Evolutionary conservation across 2,888 invertebrate genomes (phyloP).

Genomic region (Cryptocheilus praepositus): DNA sequence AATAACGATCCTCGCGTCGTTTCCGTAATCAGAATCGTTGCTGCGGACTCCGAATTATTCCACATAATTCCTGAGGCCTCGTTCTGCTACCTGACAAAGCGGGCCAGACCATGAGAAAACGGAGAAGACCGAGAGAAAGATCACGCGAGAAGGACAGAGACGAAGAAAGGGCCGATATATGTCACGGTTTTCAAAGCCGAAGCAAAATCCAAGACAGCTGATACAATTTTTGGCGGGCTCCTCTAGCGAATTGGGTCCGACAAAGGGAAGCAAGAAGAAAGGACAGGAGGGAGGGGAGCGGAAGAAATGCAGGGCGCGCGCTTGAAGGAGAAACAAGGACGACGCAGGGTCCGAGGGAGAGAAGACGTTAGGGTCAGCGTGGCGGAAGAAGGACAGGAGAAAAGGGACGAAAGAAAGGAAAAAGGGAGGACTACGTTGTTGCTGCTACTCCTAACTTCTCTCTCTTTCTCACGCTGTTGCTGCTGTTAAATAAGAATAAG

Average conservation of each 20-base stretch:
- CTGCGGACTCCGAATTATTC: too few species aligned
- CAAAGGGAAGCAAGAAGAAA: conserved; percentile 28
- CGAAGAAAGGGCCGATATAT: too few species aligned
- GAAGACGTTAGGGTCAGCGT: conserved; percentile 12
- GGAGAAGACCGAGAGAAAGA: too few species aligned
- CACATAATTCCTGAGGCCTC: too few species aligned
- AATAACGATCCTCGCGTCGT: too few species aligned
- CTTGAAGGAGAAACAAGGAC: conserved; percentile 11
- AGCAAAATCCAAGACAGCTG: conserved; percentile 70
- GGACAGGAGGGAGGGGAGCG: conserved; percentile 14
- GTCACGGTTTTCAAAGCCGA: conserved; percentile 31
- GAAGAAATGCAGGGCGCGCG: conserved; percentile 14
- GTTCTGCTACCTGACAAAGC: too few species aligned
- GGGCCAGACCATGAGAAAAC: too few species aligned
- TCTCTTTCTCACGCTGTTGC: conserved; percentile 40
- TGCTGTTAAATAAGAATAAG: conserved; percentile 72
- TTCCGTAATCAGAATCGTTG: too few species aligned
- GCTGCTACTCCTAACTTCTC: conserved; percentile 17
- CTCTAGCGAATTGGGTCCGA: conserved; percentile 39
- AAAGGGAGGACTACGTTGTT: conserved; percentile 38
- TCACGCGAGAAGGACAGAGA: too few species aligned
- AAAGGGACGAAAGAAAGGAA: conserved; percentile 41
- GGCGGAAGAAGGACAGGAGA: conserved; percentile 23
- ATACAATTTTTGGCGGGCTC: conserved; percentile 73
- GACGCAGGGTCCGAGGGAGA: conserved; percentile 14